Conservation (phyloP, 2,888 invertebrate genomes). For the Schrankia costaestrigalis region DNA sequence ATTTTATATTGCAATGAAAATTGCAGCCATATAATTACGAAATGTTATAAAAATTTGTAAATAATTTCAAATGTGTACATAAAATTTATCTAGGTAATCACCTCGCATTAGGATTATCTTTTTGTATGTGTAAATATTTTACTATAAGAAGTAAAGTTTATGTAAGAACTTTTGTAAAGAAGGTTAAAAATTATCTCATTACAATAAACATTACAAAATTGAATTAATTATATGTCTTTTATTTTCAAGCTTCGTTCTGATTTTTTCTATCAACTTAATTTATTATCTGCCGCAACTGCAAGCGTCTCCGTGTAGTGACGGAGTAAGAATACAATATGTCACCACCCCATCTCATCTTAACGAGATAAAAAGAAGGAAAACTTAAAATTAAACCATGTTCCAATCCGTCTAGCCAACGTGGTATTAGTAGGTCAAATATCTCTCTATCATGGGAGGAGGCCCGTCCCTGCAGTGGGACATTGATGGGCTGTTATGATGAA, state of each 20-base stretch:
- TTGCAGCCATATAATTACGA: slow-evolving; percentile 13
- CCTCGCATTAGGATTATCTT: slow-evolving; percentile 67
- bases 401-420: too few relatives aligned
- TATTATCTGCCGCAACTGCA: too few relatives aligned
- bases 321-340: too few relatives aligned
- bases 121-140: slow-evolving; percentile 29
- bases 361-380: too few relatives aligned
- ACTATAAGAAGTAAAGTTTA: slow-evolving; percentile 53
- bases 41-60: slow-evolving; percentile 20
- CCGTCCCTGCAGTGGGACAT: too few relatives aligned
- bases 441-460: too few relatives aligned
- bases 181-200: slow-evolving; percentile 35
- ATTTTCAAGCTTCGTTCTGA: slow-evolving; percentile 14
- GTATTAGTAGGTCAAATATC: too few relatives aligned
- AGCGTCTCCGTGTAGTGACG: too few relatives aligned
- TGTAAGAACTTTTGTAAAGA: slow-evolving; percentile 27
- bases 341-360: too few relatives aligned
- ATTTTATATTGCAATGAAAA: slow-evolving; percentile 7
- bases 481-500: too few relatives aligned
- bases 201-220: slow-evolving; percentile 41
- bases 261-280: background rate
- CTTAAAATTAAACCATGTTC: too few relatives aligned
- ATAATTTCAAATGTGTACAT: slow-evolving; percentile 29
- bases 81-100: slow-evolving; percentile 25
- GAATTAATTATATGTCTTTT: slow-evolving; percentile 18